phyloP scores from a whole-genome alignment of 2,797 vertebrate species.

The Synaphobranchus kaupii region DNA sequence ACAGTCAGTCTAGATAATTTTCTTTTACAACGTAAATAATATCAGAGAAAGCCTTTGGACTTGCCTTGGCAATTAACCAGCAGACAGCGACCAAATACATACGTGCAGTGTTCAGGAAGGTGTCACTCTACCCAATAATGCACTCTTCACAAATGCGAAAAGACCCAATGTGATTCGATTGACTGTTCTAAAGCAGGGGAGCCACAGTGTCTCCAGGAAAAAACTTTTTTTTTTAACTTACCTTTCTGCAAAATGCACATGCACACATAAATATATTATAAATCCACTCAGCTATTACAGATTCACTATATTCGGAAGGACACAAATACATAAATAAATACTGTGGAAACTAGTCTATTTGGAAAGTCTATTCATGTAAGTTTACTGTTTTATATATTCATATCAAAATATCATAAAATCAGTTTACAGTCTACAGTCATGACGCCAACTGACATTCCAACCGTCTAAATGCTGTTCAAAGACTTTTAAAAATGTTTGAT shows the following conservation, averaged over 20 bases:
- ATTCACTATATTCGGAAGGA: not conserved
- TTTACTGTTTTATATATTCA: not conserved
- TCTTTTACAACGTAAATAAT: not conserved
- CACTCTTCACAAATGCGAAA: not conserved
- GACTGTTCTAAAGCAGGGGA: not conserved
- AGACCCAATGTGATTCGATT: not conserved
- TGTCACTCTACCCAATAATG: not conserved
- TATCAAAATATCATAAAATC: not conserved
- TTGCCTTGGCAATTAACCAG: not conserved
- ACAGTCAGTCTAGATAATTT: not conserved
- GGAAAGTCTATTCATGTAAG: not conserved
- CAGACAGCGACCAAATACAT: not conserved
- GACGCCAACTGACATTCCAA: not conserved
- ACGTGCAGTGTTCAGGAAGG: not conserved
- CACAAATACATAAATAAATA: not conserved
- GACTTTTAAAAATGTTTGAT: not conserved
- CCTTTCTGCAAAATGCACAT: not conserved
- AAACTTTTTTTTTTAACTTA: not conserved
- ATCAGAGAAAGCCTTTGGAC: constrained; percentile 7
- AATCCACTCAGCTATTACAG: not conserved
- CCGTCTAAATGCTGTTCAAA: not conserved
- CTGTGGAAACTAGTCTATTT: not conserved
- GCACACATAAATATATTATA: not conserved
- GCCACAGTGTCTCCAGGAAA: not conserved
- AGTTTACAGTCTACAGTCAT: not conserved